These are phyloP conservation scores for Acrobasis repandana DNA, from an alignment of 2,888 invertebrate genomes.

Conservation along the genomic window DNA sequence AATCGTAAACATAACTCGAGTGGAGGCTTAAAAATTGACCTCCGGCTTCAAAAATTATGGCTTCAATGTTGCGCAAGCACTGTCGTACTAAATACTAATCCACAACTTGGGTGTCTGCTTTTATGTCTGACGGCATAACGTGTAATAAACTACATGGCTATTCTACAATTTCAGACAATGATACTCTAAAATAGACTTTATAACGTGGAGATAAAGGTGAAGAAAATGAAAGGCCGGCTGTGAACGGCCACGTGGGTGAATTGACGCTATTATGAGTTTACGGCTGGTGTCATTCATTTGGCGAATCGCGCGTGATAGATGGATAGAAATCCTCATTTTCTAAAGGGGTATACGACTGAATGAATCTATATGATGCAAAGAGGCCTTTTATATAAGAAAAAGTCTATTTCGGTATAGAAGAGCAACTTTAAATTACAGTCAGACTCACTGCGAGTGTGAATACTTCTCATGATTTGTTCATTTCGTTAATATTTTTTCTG, in stretches of 20 bases:
- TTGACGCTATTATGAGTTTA: conserved; percentile 66
- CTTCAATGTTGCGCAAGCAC: conserved; percentile 61
- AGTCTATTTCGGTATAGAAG: not conserved
- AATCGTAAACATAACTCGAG: conserved; percentile 66
- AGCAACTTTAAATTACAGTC: not conserved
- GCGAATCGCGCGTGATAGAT: conserved; percentile 64
- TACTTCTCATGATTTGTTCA: no score
- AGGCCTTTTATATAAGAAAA: not conserved
- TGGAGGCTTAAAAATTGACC: conserved; percentile 68
- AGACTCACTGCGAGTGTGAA: no score
- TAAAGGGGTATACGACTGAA: conserved; percentile 34
- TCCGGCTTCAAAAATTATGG: conserved; percentile 49
- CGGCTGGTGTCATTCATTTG: conserved; percentile 71
- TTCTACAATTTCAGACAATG: conserved; percentile 35
- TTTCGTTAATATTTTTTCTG: no score
- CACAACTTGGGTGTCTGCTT: conserved; percentile 80
- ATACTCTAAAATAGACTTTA: conserved; percentile 47
- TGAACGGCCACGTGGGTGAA: conserved; percentile 65
- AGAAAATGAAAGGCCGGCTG: conserved; percentile 27
- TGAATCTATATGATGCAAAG: not conserved
- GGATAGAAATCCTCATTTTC: conserved; percentile 48
- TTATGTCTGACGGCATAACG: conserved; percentile 67
- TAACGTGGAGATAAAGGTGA: conserved; percentile 32
- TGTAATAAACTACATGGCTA: conserved; percentile 65
- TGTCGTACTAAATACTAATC: conserved; percentile 63